phyloP scores from a whole-genome alignment of 2,888 invertebrate genomes.

The Dione juno region DNA sequence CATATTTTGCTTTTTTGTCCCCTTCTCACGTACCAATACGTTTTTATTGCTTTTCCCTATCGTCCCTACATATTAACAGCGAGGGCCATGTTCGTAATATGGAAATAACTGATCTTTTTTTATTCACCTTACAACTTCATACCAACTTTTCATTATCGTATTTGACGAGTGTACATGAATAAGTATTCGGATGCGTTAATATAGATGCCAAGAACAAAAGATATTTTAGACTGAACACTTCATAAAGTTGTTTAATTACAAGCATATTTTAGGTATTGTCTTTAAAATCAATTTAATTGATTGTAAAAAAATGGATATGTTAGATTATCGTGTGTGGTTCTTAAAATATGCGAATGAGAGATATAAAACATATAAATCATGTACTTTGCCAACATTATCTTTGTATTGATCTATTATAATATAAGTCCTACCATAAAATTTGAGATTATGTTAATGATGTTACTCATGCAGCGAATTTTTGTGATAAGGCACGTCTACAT shows the following conservation, averaged over 20 bases:
- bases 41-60: constrained; percentile 39
- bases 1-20: constrained; percentile 42
- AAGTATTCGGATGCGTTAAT: background rate
- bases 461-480: constrained; percentile 29
- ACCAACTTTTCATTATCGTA: background rate
- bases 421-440: constrained; percentile 28
- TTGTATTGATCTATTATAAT: constrained; percentile 24
- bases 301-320: constrained; percentile 13
- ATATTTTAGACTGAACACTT: background rate
- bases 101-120: constrained; percentile 41
- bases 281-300: constrained; percentile 1
- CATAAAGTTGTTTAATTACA: no score
- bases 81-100: constrained; percentile 21
- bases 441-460: constrained; percentile 29
- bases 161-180: background rate
- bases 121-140: background rate
- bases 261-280: no score
- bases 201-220: background rate
- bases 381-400: constrained; percentile 14
- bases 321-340: constrained; percentile 19
- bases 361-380: constrained; percentile 27
- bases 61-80: background rate
- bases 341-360: background rate
- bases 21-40: constrained; percentile 33
- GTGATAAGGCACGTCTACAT: constrained; percentile 35